Evolutionary conservation across 1,140 invertebrate species (phyloP).

Genomic region (Atta texana): DNA sequence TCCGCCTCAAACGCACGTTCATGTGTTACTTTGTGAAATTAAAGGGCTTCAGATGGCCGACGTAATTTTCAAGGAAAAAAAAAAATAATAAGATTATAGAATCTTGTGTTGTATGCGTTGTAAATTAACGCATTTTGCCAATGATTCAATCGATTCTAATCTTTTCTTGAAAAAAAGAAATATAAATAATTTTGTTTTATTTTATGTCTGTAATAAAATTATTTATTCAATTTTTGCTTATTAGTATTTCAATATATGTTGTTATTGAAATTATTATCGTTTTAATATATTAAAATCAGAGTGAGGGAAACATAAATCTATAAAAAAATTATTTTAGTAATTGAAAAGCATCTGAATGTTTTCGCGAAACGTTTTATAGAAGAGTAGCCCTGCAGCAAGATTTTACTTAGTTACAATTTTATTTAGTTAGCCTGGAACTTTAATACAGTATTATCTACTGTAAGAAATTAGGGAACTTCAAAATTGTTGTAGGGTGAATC

Average conservation of each 20-base stretch:
- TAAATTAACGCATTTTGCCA: neutral
- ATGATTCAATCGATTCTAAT: neutral
- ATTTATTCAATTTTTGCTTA: neutral
- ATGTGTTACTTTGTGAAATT: constrained; percentile 74
- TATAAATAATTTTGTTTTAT: neutral
- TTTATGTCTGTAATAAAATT: neutral
- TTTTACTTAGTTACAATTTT: constrained; percentile 31
- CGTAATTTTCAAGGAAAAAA: neutral
- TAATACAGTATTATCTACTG: neutral
- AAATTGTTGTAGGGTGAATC: constrained; percentile 23
- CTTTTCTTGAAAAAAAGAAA: neutral
- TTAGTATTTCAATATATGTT: neutral
- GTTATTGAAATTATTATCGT: neutral
- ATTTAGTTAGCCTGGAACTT: constrained; percentile 16
- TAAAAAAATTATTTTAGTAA: constrained; percentile 6
- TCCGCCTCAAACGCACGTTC: constrained; percentile 57
- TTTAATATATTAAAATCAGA: neutral
- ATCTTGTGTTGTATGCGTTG: neutral
- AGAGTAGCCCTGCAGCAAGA: neutral
- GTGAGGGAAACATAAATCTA: neutral
- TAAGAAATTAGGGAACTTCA: constrained; percentile 22
- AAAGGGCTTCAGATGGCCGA: constrained; percentile 51
- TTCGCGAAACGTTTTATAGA: neutral
- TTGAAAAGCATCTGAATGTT: neutral
- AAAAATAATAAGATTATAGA: neutral